These are phyloP conservation scores for Trididemnum nubilum DNA, from an alignment of 23 tunicate species.

Conservation along the genomic window DNA sequence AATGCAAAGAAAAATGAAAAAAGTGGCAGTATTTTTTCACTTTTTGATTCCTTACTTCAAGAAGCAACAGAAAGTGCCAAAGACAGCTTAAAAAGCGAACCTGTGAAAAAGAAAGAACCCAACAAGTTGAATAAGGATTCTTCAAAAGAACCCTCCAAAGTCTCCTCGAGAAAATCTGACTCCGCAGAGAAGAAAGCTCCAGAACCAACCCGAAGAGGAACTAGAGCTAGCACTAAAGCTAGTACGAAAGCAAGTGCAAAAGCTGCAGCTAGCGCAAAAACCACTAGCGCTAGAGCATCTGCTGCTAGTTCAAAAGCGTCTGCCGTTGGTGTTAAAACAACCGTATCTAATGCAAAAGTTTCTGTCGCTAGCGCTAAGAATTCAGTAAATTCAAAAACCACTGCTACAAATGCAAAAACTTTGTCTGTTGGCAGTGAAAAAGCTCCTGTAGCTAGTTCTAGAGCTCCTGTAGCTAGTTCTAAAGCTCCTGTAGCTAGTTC, in stretches of 20 bases:
- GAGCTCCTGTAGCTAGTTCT: no score
- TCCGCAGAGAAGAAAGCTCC: not conserved
- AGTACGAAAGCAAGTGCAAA: not conserved
- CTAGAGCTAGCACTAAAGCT: not conserved
- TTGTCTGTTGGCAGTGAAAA: not conserved
- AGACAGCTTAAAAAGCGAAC: conserved; percentile 53
- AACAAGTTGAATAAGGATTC: not conserved
- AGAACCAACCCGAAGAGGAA: not conserved
- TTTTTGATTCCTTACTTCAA: conserved; percentile 77
- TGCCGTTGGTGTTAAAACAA: not conserved
- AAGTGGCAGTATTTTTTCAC: conserved; percentile 53
- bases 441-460: no score
- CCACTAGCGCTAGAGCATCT: not conserved
- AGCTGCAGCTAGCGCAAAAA: not conserved
- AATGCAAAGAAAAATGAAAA: conserved; percentile 41
- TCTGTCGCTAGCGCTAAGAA: not conserved
- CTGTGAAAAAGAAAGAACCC: not conserved
- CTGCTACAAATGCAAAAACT: not conserved
- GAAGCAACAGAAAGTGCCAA: conserved; percentile 79
- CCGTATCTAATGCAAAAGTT: not conserved
- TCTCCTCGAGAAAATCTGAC: not conserved
- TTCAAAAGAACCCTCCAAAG: not conserved
- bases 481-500: no score
- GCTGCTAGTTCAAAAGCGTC: not conserved
- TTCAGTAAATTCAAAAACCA: not conserved